These are phyloP conservation scores for Zophobas morio DNA, from an alignment of 1,140 invertebrate genomes.

Conservation along the genomic window DNA sequence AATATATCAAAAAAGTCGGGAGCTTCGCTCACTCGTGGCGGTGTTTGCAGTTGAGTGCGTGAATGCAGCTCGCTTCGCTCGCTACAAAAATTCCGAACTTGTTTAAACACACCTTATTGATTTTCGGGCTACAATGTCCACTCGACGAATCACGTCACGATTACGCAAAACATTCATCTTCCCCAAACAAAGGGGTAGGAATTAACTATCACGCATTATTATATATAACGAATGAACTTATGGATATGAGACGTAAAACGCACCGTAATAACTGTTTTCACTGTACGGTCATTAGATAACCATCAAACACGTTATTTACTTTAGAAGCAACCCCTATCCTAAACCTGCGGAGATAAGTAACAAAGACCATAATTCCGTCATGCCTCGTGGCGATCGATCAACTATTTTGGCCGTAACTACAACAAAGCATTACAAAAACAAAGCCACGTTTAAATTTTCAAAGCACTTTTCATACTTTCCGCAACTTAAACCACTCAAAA, in stretches of 20 bases:
- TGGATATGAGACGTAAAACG: not conserved
- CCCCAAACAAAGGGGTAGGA: too few species aligned
- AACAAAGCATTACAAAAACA: constrained; percentile 29
- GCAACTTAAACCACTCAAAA: constrained; percentile 37
- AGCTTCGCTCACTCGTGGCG: too few species aligned
- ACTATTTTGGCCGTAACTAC: not conserved
- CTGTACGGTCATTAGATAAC: constrained; percentile 20
- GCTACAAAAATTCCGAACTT: too few species aligned
- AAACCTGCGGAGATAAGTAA: constrained; percentile 11
- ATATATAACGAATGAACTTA: too few species aligned
- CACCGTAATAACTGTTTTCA: not conserved
- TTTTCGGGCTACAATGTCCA: too few species aligned
- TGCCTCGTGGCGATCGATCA: constrained; percentile 1
- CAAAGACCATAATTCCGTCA: not conserved
- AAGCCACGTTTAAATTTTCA: constrained; percentile 35
- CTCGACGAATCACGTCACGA: too few species aligned
- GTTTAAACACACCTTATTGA: too few species aligned
- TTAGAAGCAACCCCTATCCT: constrained; percentile 6
- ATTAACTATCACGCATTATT: too few species aligned
- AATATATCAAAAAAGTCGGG: too few species aligned
- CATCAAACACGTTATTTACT: constrained; percentile 31
- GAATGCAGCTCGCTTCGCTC: too few species aligned
- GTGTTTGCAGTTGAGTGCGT: too few species aligned
- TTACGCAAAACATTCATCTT: too few species aligned
- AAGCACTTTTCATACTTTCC: constrained; percentile 36